A percentile compares a stretch with the other conserved stretches of the same genome.
These are phyloP conservation scores for Rana temporaria DNA, from an alignment of 2,113 vertebrate species.

Conservation along the genomic window DNA sequence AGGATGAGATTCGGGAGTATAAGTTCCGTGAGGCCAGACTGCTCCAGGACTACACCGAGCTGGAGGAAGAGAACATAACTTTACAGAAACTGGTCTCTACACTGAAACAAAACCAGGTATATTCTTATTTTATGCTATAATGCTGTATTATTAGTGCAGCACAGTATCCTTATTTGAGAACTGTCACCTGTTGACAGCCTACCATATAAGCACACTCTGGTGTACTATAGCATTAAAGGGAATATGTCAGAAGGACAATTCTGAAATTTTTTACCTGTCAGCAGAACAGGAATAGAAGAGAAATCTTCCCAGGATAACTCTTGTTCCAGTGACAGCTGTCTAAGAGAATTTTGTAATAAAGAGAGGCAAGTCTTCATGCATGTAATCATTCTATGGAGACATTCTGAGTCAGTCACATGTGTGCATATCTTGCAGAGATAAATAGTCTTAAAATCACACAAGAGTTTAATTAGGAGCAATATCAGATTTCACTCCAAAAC, in stretches of 20 bases:
- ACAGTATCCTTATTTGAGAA: too few species aligned
- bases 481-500: slow-evolving; percentile 41
- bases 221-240: too few species aligned
- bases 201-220: too few species aligned
- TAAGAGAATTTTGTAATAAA: neutral
- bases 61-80: slow-evolving; percentile 97
- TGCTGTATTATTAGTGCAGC: too few species aligned
- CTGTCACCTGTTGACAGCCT: too few species aligned
- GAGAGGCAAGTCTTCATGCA: neutral
- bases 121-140: neutral
- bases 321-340: too few species aligned
- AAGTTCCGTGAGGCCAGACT: slow-evolving; percentile 90
- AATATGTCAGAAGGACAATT: too few species aligned
- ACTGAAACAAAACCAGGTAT: slow-evolving; percentile 94
- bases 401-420: neutral
- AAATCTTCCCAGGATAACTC: too few species aligned
- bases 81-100: slow-evolving; percentile 96
- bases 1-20: slow-evolving; percentile 92
- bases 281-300: too few species aligned
- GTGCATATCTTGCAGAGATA: neutral
- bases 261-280: too few species aligned
- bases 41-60: slow-evolving; percentile 94
- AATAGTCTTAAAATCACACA: slow-evolving; percentile 3
- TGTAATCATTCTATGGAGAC: neutral
- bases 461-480: slow-evolving; percentile 40